Evolutionary conservation across 2,888 invertebrate species (phyloP), one percentile per base, ranked within the genome.

Genomic region (Scaptomyza reducta): DNA sequence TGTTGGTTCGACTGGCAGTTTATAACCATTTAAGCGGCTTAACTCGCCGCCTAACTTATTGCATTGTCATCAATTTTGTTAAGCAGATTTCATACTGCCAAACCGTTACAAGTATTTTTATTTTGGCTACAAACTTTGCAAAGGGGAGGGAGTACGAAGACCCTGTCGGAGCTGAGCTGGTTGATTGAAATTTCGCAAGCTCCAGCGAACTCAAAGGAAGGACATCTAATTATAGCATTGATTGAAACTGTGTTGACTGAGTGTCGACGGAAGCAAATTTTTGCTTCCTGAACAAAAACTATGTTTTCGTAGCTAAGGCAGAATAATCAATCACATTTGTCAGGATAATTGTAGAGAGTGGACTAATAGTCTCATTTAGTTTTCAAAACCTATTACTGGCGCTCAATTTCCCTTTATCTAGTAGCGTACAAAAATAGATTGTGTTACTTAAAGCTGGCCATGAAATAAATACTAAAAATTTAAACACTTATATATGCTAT

Each of bases 11-110:
- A 47, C 54, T 67, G 76, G 62, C 85, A 80, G 82, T 82, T 82
- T 85, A 83, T 83, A 80, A 79, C 80, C 85, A 82, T 82, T 85
- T 85, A 82, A 82, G 78, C 80, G 62, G 80, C 80, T 83, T 83
- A 78, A 80, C 80, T 83, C 76, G 82, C 80, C 76, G 82, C 56
- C 76, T 82, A 83, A 78, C 83, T 85, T 82, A 83, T 82, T 83
- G 80, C 77, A 79, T 85, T 82, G 82, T 83, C 86, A 85, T 83
- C 79, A 83, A 83, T 83, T 85, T 82, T 79, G 77, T 79, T 83
- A 83, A 83, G 82, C 85, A 75, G 79, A 85, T 79, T 82, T 72
- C 61, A 47, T 18, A 16, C 47, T 46, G 25, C 51, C 35, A 16
- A 58, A 59, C 16, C 67, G 53, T 45, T 50, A n/a, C 6, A 10